phyloP scores from a whole-genome alignment of 2,797 vertebrate genomes.

The Propithecus deckenii region DNA sequence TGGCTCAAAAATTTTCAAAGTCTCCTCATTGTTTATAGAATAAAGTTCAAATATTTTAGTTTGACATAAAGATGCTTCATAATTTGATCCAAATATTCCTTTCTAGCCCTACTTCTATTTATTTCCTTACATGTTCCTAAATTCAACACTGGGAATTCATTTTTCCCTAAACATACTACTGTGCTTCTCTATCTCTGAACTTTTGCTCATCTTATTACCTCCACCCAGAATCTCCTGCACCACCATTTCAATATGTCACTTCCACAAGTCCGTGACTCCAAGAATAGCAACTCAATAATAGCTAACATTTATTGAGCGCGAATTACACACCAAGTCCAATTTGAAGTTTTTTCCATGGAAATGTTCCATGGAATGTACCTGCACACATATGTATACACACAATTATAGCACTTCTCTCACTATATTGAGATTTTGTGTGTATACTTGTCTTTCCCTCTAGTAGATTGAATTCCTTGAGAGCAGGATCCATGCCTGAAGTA shows the following conservation, averaged over 20 bases:
- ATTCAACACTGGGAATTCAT: not conserved
- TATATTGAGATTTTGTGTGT: not conserved
- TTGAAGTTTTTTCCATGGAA: not conserved
- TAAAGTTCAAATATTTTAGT: conserved; percentile 31
- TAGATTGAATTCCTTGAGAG: conserved; percentile 19
- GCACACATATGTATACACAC: not conserved
- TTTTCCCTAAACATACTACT: not conserved
- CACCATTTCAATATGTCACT: not conserved
- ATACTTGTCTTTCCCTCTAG: not conserved
- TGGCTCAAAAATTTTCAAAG: conserved; percentile 3
- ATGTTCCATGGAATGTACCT: not conserved
- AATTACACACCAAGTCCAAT: not conserved
- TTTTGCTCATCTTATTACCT: not conserved
- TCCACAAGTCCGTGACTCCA: not conserved
- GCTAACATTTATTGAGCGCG: not conserved
- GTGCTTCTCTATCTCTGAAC: not conserved
- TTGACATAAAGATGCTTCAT: conserved; percentile 10
- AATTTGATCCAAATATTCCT: conserved; percentile 29
- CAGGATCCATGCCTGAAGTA: not conserved
- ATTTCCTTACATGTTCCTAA: not conserved
- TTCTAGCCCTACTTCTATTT: not conserved
- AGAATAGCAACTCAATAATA: not conserved
- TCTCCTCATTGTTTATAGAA: not conserved
- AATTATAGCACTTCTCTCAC: not conserved
- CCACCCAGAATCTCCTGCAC: not conserved